phyloP scores from a whole-genome alignment of 2,797 vertebrate genomes.

The Furcifer pardalis region DNA sequence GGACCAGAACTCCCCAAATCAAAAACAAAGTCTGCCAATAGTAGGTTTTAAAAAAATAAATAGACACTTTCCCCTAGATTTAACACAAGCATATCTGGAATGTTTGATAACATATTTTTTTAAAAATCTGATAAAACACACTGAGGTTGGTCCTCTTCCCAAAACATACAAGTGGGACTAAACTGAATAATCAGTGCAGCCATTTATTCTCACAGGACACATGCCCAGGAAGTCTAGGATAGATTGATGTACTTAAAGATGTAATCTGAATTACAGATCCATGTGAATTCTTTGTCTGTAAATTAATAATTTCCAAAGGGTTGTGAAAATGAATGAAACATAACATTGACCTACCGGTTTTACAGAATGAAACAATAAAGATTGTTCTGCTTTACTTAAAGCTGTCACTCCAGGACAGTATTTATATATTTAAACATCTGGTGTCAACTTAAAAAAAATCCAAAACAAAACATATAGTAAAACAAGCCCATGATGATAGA shows the following conservation, averaged over 20 bases:
- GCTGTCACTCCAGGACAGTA: background rate
- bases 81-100: background rate
- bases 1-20: too few species aligned
- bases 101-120: background rate
- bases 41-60: too few species aligned
- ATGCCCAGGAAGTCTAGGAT: background rate
- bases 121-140: background rate
- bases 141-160: background rate
- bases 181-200: background rate
- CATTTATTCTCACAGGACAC: background rate
- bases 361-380: background rate
- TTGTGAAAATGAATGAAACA: background rate
- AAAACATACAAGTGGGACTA: background rate
- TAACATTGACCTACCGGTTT: background rate
- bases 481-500: background rate
- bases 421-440: background rate
- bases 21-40: too few species aligned
- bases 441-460: background rate
- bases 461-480: background rate
- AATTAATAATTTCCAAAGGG: background rate
- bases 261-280: too few species aligned
- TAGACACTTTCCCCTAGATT: too few species aligned
- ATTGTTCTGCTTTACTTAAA: background rate
- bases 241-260: background rate
- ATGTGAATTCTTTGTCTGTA: background rate